Evolutionary conservation across 1,140 invertebrate genomes (phyloP), one percentile per base, ranked within the genome.

Genomic region (Trichomalopsis sarcophagae): DNA sequence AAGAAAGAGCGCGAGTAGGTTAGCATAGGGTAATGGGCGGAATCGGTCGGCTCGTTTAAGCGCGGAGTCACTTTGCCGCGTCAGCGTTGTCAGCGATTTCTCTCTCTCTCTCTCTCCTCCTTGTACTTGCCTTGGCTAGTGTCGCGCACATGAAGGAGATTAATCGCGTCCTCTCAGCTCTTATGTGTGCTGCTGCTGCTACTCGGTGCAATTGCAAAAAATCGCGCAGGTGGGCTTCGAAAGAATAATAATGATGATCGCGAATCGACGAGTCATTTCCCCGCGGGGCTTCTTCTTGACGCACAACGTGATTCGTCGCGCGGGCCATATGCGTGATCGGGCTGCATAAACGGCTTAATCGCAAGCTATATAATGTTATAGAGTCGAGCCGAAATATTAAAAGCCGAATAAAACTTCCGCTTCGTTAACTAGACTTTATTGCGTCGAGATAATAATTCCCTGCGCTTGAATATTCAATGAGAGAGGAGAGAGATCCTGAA

Each of bases 21-120:
- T 2, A 7, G 44, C 27, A 47, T 77, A 77, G 73, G 55, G 50
- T 83, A 83, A 83, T 77, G 76, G 76, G 81, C 33, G 27, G 69
- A 82, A 82, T 75, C 71, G 71, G 66, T 73, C 47, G 44, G 44
- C 76, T 84, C 76, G 83, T 84, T 84, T 84, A 82, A 75, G 71
- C 55, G 17, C 40, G 74, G 27, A 73, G 33, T 74, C 75, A 84
- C 82, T 71, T 78, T 84, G 83, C 77, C 27, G 17, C 81, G 81
- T 82, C 71, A 82, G 81, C 81, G 44, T 80, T 27, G 83, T 84
- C 83, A 84, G 83, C 83, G 69, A 84, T 84, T 80, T 84, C 2
- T 50, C 47, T 50, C 47, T 50, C 47, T 14, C 47, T 50, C 47
- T n/a, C 55, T 62, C 55, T 62, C 66, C 83, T 84, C 68, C 77